Conservation (phyloP, 2,888 invertebrate species). For the Eristalis pertinax region DNA sequence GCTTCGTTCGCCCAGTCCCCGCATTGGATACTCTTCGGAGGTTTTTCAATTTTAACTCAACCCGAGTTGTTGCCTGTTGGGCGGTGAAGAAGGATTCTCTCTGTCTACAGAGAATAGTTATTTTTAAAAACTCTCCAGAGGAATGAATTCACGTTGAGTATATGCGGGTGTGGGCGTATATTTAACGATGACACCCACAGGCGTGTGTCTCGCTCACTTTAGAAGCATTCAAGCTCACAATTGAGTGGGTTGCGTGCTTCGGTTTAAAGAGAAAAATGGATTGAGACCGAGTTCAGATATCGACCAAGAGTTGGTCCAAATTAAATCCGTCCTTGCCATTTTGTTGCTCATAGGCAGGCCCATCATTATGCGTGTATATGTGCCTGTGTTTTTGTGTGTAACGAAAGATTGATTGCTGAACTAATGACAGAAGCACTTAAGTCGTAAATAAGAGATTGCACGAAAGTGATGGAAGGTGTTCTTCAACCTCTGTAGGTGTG, state of each 20-base stretch:
- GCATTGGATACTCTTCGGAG: background rate
- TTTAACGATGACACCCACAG: conserved; percentile 18
- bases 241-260: conserved; percentile 33
- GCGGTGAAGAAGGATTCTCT: conserved; percentile 27
- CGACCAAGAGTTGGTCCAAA: conserved; percentile 19
- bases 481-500: conserved; percentile 2
- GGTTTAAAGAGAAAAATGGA: conserved; percentile 36
- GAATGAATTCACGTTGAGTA: conserved; percentile 33
- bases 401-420: conserved; percentile 32
- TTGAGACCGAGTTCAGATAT: conserved; percentile 29
- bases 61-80: conserved; percentile 25
- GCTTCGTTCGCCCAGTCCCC: background rate
- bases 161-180: background rate
- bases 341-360: background rate
- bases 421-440: conserved; percentile 38
- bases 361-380: background rate
- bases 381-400: background rate
- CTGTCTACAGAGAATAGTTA: conserved; percentile 19
- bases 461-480: conserved; percentile 10
- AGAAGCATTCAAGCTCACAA: conserved; percentile 16
- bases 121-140: conserved; percentile 56
- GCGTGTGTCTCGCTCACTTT: background rate
- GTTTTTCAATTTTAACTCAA: conserved; percentile 8
- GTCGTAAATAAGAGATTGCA: conserved; percentile 33
- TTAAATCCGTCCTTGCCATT: conserved; percentile 42